phyloP scores from a whole-genome alignment of 2,888 invertebrate species.

The Pollenia griseotomentosa region DNA sequence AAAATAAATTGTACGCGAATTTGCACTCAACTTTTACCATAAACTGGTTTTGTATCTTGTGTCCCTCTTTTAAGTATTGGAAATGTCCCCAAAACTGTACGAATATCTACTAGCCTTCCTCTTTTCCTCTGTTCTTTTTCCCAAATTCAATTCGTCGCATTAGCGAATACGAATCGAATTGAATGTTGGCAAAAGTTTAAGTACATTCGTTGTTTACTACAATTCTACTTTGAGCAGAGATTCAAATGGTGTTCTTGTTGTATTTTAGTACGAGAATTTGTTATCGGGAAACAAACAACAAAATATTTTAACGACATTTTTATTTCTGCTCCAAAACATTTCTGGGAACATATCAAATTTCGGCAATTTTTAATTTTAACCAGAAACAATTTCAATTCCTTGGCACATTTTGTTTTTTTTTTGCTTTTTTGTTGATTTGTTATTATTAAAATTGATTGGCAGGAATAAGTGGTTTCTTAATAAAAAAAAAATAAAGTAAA shows the following conservation, averaged over 20 bases:
- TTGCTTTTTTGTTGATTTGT: constrained; percentile 16
- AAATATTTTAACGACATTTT: constrained; percentile 70
- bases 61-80: constrained; percentile 47
- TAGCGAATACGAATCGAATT: constrained; percentile 12
- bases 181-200: constrained; percentile 13
- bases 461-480: constrained; percentile 36
- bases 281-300: constrained; percentile 49
- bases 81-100: constrained; percentile 68
- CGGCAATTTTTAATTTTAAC: constrained; percentile 64
- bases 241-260: constrained; percentile 8
- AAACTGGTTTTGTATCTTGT: constrained; percentile 69
- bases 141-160: background rate
- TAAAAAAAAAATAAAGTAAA: background rate
- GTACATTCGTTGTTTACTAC: constrained; percentile 14
- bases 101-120: constrained; percentile 59
- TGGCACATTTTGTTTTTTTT: background rate
- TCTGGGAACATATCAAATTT: constrained; percentile 73
- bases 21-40: constrained; percentile 70
- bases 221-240: constrained; percentile 28
- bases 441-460: constrained; percentile 62
- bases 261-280: constrained; percentile 47
- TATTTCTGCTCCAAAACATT: constrained; percentile 64
- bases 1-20: constrained; percentile 72
- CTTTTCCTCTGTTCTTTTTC: background rate
- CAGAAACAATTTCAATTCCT: constrained; percentile 61